Evolutionary conservation across 2,113 vertebrate genomes (phyloP).

Genomic region (Pteronura brasiliensis): DNA sequence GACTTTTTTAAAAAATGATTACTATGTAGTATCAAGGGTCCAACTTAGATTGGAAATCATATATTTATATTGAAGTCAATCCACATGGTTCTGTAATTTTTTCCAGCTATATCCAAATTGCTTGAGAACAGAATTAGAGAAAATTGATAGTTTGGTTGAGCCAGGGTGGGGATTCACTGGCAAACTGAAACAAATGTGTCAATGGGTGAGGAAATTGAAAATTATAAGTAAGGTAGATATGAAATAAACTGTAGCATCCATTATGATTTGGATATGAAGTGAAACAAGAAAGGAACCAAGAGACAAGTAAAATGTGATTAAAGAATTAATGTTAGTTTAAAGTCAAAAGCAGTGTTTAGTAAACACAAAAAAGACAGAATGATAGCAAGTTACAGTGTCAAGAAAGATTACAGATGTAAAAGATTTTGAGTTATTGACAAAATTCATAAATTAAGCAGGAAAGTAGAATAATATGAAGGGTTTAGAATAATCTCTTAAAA

Average conservation of each 20-base stretch:
- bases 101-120: background rate
- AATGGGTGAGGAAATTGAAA: background rate
- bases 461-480: background rate
- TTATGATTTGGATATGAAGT: background rate
- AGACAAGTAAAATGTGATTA: background rate
- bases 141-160: background rate
- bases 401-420: background rate
- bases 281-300: background rate
- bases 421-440: background rate
- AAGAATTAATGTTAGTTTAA: background rate
- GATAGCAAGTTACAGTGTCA: background rate
- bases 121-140: background rate
- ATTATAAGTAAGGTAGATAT: background rate
- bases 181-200: background rate
- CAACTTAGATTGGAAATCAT: background rate
- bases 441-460: background rate
- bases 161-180: background rate
- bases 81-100: background rate
- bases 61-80: background rate
- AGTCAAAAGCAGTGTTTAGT: background rate
- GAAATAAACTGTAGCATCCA: rapidly evolving
- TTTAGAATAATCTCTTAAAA: background rate
- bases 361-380: background rate
- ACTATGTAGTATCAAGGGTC: background rate
- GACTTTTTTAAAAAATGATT: background rate